Conservation (phyloP, 2,888 invertebrate genomes). For the Habrosyne pyritoides region DNA sequence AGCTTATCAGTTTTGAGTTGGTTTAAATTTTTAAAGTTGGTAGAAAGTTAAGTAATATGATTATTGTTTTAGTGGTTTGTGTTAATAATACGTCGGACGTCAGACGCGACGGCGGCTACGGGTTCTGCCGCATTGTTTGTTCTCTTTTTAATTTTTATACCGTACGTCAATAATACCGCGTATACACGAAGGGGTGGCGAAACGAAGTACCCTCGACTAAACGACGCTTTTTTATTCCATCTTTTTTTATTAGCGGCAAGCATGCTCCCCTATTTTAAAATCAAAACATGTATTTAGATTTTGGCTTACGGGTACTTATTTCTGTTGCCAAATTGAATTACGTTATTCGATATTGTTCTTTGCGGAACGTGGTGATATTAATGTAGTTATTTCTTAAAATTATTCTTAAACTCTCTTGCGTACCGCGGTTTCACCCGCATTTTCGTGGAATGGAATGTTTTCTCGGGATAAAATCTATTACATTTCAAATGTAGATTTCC, state of each 20-base stretch:
- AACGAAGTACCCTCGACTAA: conserved; percentile 44
- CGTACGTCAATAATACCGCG: conserved; percentile 45
- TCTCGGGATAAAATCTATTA: no score
- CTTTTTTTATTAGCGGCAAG: conserved; percentile 45
- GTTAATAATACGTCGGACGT: conserved; percentile 42
- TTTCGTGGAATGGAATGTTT: no score
- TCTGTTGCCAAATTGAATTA: no score
- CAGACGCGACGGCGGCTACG: conserved; percentile 35
- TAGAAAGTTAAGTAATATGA: conserved; percentile 43
- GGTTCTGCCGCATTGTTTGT: conserved; percentile 43
- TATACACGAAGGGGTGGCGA: conserved; percentile 60
- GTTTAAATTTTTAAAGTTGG: no score
- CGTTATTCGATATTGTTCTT: no score
- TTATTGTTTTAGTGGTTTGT: conserved; percentile 40
- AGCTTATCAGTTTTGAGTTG: no score
- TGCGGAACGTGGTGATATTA: no score
- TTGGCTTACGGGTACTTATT: no score
- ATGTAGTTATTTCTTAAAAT: no score
- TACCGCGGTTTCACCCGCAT: no score
- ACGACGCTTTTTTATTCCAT: conserved; percentile 36
- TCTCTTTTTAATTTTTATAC: conserved; percentile 59
- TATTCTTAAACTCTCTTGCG: no score
- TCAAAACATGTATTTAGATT: neutral
- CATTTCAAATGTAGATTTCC: no score
- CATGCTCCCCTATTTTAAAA: conserved; percentile 16